These are phyloP conservation scores for Notarius lentiginosus DNA, from an alignment of 2,113 vertebrate species.

Conservation along the genomic window DNA sequence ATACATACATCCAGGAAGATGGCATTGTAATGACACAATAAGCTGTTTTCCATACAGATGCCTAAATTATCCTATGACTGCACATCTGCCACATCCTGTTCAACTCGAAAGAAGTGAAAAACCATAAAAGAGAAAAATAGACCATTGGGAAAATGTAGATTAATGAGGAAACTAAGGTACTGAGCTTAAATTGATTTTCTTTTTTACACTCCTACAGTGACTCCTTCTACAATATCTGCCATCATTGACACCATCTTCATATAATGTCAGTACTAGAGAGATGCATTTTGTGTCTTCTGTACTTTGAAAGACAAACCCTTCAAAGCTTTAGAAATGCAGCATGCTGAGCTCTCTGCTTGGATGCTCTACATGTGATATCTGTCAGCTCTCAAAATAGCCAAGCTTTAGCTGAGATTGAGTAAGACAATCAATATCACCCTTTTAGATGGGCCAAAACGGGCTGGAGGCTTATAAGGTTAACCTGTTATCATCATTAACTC, in stretches of 20 bases:
- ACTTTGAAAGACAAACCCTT: slow-evolving; percentile 32
- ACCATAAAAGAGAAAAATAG: background rate
- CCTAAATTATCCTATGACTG: background rate
- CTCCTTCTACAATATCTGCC: background rate
- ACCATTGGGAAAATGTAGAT: background rate
- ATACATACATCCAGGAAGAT: background rate
- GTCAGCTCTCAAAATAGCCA: slow-evolving; percentile 41
- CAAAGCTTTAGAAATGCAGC: slow-evolving; percentile 32
- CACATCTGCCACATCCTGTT: background rate
- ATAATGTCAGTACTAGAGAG: slow-evolving; percentile 8
- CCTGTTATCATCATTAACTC: background rate
- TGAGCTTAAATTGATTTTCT: background rate
- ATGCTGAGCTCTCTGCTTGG: slow-evolving; percentile 15
- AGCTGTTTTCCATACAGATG: background rate
- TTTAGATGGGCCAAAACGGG: slow-evolving; percentile 23
- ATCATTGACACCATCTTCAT: slow-evolving; percentile 40
- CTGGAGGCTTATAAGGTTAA: background rate
- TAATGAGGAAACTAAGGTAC: background rate
- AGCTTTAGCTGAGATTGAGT: slow-evolving; percentile 21
- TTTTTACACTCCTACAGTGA: background rate
- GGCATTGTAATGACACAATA: background rate
- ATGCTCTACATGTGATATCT: slow-evolving; percentile 34
- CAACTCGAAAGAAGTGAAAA: background rate
- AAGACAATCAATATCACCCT: slow-evolving; percentile 41
- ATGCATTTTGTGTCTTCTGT: background rate